Base-by-base conservation (phyloP, 2,888 invertebrate species). In the Gnatocerus cornutus region DNA sequence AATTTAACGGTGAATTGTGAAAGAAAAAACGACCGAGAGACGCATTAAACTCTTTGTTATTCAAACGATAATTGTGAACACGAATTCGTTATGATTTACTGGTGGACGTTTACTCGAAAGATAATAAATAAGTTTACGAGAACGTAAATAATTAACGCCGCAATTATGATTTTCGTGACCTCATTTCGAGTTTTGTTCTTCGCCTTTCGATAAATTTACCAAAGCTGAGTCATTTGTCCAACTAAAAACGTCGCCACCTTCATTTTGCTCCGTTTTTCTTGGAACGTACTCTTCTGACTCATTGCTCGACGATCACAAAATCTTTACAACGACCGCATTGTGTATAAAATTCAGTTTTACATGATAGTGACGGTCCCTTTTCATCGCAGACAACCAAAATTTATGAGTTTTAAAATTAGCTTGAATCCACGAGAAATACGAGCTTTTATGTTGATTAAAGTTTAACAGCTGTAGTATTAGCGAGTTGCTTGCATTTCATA, bases 371-470 rank as follows among this genome's bases (percentile, higher is more conserved):
- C 14, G 46, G 27, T 46, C 61, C 61, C 41, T 48, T 61, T 61
- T 61, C 30, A 61, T 61, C 30, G 16, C 21, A 48, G 68, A 68
- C 68, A 55, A 41, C 53, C 39, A 48, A 64, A 69, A 69, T 67
- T 70, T 70, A 67, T 66, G 56, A 30, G 45, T 70, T 66, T 71
- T 71, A 71, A 71, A 71, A 71, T 71, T 71, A 71, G 69, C 21
- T 30, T 64, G 56, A 65, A 68, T 66, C 43, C 29, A 58, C 21
- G 45, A 62, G 68, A 64, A 59, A 71, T 45, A 68, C 62, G 59
- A 61, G 73, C 74, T 74, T 73, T 73, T 73, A 74, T 71, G 72
- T 68, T 73, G 74, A 74, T 74, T 74, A 74, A 74, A 74, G 56
- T 65, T 53, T 65, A 65, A 65, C 64, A 64, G 64, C 62, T 62